Conservation (phyloP, 2,888 invertebrate genomes). For the Lydus trimaculatus region DNA sequence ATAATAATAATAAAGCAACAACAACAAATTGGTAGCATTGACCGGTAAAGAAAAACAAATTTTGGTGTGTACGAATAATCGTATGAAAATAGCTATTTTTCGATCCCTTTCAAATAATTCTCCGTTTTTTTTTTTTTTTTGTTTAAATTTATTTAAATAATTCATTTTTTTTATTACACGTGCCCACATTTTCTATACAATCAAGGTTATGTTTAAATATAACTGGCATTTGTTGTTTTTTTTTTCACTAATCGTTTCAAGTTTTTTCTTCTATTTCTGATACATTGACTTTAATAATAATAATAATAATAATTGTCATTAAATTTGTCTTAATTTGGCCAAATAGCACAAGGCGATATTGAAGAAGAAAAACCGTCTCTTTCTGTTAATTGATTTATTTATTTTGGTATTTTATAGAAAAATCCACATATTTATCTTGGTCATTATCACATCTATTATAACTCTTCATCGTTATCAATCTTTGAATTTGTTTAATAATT, state of each 20-base stretch:
- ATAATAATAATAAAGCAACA: too few species aligned
- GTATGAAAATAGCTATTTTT: neutral
- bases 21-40: neutral
- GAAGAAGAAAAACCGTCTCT: neutral
- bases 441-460: too few species aligned
- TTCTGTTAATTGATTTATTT: neutral
- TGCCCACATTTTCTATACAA: neutral
- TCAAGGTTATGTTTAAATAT: constrained; percentile 2
- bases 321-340: neutral
- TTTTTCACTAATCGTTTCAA: neutral
- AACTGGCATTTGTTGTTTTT: neutral
- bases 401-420: neutral
- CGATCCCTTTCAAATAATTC: neutral
- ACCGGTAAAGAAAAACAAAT: constrained; percentile 4
- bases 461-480: too few species aligned
- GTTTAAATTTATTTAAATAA: neutral
- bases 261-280: neutral
- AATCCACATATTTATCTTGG: neutral
- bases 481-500: too few species aligned
- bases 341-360: neutral
- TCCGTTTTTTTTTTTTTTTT: neutral
- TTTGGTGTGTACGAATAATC: neutral
- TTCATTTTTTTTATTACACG: neutral
- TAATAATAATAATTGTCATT: neutral
- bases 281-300: neutral